Base-by-base conservation (phyloP, 2,888 invertebrate genomes). In the Epinotia bilunana region DNA sequence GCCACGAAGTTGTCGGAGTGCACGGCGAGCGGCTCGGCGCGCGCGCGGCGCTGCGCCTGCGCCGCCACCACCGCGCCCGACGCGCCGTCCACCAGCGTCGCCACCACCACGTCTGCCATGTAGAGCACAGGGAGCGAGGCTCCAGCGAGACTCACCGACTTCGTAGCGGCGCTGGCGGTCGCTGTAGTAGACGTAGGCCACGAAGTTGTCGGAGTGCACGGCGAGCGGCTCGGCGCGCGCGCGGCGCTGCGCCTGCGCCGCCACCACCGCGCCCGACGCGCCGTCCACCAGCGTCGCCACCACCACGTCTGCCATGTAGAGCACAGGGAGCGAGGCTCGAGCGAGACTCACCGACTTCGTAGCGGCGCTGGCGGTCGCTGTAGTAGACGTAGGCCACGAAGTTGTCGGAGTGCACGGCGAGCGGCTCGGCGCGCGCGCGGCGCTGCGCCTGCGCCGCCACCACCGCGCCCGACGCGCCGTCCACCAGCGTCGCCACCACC, bases 1-100 rank as follows among this genome's bases (percentile, higher is more conserved):
- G 98, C 97, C 64, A 99, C 90, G 97, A 99, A 99, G 94, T 99
- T 99, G 91, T 99, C 99, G 0, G 98, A 97, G 92, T 99, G 99
- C 16, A 99, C 97, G 13, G 92, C 92, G 1, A 90, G 97, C 20
- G 99, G 95, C 4, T 99, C 97, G 12, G 97, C 97, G 67, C 96
- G 95, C 65, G 97, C 97, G 83, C 97, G 96, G 76, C 98, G 96
- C 90, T 99, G 99, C 77, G 96, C 95, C 80, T 97, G 96, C 53
- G 98, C 97, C 86, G 97, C 97, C 67, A 99, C 95, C 78, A 99
- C 95, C 28, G 96, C 95, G 65, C 99, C 99, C 39, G 97, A 98
- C 11, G 99, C 98, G 46, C 96, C 97, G 94, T 99, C 99, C 82
- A 99, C 89, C 79, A 99, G 95, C 90, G 97, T 97, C 72, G 99